These are phyloP conservation scores for Bombyx huttoni DNA, from an alignment of 2,888 invertebrate genomes.

Conservation along the genomic window DNA sequence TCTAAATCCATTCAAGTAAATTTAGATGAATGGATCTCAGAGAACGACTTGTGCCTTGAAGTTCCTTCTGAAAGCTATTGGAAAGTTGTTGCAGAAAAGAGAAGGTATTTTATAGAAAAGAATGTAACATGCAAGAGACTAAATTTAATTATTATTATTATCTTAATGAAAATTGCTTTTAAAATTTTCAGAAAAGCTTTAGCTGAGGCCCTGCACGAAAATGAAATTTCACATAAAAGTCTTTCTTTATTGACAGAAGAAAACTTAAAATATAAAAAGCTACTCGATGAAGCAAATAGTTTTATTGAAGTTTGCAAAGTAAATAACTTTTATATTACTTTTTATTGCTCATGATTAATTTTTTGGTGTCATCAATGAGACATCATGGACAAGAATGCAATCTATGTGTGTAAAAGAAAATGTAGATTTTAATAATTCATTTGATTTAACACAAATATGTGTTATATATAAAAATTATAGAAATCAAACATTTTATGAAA, in stretches of 20 bases:
- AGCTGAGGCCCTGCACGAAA: neutral
- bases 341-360: neutral
- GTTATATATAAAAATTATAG: no score
- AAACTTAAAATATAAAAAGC: conserved; percentile 10
- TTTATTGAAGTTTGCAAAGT: conserved; percentile 17
- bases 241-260: conserved; percentile 11
- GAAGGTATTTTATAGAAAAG: neutral
- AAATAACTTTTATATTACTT: neutral
- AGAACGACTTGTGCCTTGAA: conserved; percentile 9
- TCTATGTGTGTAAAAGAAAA: neutral
- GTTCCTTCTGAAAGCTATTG: conserved; percentile 16
- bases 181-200: neutral
- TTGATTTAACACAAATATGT: neutral
- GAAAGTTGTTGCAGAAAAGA: conserved; percentile 17
- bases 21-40: conserved; percentile 10
- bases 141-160: no score
- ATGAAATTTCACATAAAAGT: conserved; percentile 2
- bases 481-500: no score
- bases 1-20: conserved; percentile 16
- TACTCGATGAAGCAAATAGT: conserved; percentile 17
- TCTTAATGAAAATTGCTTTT: no score
- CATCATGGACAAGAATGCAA: neutral
- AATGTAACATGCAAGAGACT: no score
- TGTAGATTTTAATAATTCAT: neutral
- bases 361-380: no score